These are phyloP conservation scores for Ruditapes philippinarum DNA, from an alignment of 1,140 invertebrate genomes.

Conservation along the genomic window DNA sequence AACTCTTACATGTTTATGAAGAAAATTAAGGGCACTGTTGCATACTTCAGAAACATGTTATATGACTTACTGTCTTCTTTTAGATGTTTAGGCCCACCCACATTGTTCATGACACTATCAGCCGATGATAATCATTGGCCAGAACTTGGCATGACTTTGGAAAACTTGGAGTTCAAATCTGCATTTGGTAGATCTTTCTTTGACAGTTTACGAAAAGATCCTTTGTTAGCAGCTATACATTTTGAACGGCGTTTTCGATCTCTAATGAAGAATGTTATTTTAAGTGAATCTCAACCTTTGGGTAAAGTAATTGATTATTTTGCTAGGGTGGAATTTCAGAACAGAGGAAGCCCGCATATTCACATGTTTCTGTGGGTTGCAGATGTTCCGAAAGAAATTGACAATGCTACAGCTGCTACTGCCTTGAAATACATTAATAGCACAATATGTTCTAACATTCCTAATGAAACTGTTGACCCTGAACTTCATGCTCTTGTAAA, in stretches of 20 bases:
- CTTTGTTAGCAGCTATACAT: constrained; percentile 22
- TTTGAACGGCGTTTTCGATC: constrained; percentile 24
- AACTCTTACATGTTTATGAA: constrained; percentile 70
- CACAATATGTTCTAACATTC: not conserved
- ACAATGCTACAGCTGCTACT: not conserved
- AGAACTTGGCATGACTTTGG: constrained; percentile 62
- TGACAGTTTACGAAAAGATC: too few relatives aligned
- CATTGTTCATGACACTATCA: constrained; percentile 63
- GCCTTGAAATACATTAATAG: not conserved
- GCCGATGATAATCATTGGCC: constrained; percentile 70
- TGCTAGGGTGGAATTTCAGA: constrained; percentile 39
- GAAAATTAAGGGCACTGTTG: constrained; percentile 59
- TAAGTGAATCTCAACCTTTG: not conserved
- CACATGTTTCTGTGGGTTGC: constrained; percentile 50
- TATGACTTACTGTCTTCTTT: constrained; percentile 41
- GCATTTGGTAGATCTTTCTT: too few relatives aligned
- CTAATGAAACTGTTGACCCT: not conserved
- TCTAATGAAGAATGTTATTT: constrained; percentile 4
- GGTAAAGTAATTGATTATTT: constrained; percentile 25
- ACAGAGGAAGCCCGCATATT: constrained; percentile 22
- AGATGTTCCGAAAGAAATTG: not conserved
- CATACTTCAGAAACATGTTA: too few relatives aligned
- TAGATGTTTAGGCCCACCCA: constrained; percentile 61
- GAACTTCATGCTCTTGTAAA: too few relatives aligned
- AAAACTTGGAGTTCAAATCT: too few relatives aligned